phyloP scores from a whole-genome alignment of 2,113 vertebrate species.

The Elephantulus edwardii region DNA sequence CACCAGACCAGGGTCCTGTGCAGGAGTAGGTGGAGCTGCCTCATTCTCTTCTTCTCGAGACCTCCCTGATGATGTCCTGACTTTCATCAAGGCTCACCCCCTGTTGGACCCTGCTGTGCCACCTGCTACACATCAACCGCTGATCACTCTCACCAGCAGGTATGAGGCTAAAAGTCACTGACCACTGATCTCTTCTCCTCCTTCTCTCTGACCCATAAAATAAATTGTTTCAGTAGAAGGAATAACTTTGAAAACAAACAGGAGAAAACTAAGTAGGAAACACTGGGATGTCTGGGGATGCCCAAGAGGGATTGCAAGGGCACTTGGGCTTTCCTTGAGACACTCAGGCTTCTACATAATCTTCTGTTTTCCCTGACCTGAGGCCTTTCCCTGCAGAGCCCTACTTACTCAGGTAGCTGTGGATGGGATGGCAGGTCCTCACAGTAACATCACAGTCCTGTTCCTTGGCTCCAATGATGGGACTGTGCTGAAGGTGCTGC shows the following conservation, averaged over 20 bases:
- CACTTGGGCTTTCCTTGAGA: neutral
- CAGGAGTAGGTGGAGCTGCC: slow-evolving; percentile 87
- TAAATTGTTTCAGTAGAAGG: neutral
- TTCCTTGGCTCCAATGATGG: slow-evolving; percentile 94
- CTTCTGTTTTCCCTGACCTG: neutral
- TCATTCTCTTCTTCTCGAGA: slow-evolving; percentile 88
- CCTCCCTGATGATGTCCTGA: slow-evolving; percentile 93
- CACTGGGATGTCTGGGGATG: neutral
- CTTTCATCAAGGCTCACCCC: slow-evolving; percentile 96
- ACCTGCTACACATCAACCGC: slow-evolving; percentile 88
- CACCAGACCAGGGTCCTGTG: slow-evolving; percentile 92
- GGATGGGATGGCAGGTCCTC: slow-evolving; percentile 89
- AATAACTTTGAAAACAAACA: neutral
- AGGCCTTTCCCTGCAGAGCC: slow-evolving; percentile 77
- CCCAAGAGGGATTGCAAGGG: neutral
- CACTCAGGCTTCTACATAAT: neutral
- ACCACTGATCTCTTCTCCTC: neutral
- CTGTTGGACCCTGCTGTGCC: slow-evolving; percentile 92
- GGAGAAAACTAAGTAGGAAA: slow-evolving; percentile 43
- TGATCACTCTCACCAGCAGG: slow-evolving; percentile 94
- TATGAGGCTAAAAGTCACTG: slow-evolving; percentile 49
- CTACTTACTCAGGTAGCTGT: slow-evolving; percentile 92
- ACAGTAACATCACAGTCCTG: slow-evolving; percentile 89
- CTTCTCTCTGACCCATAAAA: neutral
- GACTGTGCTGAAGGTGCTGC: slow-evolving; percentile 91